These are phyloP conservation scores for Agrenia bidenticulata DNA, from an alignment of 2,888 invertebrate species.

Conservation along the genomic window DNA sequence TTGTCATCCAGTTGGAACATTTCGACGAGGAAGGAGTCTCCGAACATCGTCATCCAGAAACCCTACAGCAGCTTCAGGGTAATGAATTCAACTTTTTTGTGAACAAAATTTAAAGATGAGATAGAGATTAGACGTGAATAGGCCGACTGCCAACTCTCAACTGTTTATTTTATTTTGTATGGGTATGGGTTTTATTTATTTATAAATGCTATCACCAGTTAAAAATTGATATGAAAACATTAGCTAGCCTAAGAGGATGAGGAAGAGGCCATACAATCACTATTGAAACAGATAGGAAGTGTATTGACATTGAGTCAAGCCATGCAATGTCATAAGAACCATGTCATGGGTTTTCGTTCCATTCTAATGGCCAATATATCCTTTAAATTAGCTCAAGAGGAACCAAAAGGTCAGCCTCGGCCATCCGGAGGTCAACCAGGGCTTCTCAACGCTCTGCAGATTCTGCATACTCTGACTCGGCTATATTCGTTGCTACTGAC, in stretches of 20 bases:
- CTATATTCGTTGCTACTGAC: constrained; percentile 31
- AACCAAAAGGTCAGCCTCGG: constrained; percentile 40
- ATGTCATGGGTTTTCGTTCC: constrained; percentile 9
- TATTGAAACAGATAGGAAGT: not conserved
- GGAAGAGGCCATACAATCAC: not conserved
- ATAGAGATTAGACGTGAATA: not conserved
- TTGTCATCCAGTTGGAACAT: constrained; percentile 34
- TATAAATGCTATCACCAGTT: constrained; percentile 5
- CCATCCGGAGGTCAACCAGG: constrained; percentile 40
- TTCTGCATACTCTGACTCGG: constrained; percentile 47
- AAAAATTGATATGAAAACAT: not conserved
- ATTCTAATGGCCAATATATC: constrained; percentile 12
- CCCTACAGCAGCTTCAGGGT: not conserved
- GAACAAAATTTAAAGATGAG: not conserved
- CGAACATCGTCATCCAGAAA: constrained; percentile 38
- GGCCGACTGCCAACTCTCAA: constrained; percentile 12
- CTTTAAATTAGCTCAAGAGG: constrained; percentile 30
- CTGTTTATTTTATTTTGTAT: constrained; percentile 8
- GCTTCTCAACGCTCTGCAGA: constrained; percentile 46
- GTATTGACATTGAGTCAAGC: constrained; percentile 7
- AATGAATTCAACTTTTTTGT: not conserved
- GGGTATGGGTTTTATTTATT: constrained; percentile 8
- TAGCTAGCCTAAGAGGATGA: not conserved
- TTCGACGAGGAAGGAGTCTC: constrained; percentile 48
- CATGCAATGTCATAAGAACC: constrained; percentile 5